A percentile compares a stretch with the other conserved stretches of the same genome.
Conservation (phyloP, 2,888 invertebrate species). For the Phalangium opilio region DNA sequence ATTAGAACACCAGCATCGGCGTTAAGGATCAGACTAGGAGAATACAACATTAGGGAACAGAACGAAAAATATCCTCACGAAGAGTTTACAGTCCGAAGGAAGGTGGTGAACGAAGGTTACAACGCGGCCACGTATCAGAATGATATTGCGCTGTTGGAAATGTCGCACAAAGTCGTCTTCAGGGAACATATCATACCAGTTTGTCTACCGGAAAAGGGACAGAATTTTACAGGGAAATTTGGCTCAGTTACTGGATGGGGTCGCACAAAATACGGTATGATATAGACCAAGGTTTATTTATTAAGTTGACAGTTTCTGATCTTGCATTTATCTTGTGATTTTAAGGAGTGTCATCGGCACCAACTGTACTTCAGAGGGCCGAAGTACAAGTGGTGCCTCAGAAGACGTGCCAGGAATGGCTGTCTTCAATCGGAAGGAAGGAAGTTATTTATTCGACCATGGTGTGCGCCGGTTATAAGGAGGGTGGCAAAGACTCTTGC, state of each 20-base stretch:
- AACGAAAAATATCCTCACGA: conserved; percentile 70
- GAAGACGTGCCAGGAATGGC: conserved; percentile 82
- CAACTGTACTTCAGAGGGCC: conserved; percentile 52
- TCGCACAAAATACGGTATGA: conserved; percentile 66
- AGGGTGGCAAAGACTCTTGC: conserved; percentile 49
- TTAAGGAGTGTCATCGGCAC: conserved; percentile 27
- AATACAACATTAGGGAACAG: conserved; percentile 72
- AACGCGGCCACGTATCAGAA: conserved; percentile 82
- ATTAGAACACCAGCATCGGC: conserved; percentile 72
- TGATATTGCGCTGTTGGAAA: conserved; percentile 50
- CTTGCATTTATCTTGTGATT: no score
- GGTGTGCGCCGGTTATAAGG: conserved; percentile 81
- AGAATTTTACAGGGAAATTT: conserved; percentile 65
- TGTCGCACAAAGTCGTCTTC: conserved; percentile 61
- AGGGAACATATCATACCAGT: conserved; percentile 87
- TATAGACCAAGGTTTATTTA: no score
- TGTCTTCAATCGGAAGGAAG: conserved; percentile 68
- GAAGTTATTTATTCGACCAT: conserved; percentile 80
- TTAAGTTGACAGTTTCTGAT: no score
- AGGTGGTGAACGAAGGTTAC: conserved; percentile 57
- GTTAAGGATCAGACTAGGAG: conserved; percentile 72
- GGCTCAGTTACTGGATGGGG: conserved; percentile 88
- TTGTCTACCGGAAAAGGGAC: conserved; percentile 60
- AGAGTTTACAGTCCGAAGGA: conserved; percentile 71
- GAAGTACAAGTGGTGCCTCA: conserved; percentile 57